Percentiles rank a stretch among this genome's conserved stretches.
These are phyloP conservation scores for Clunio marinus DNA, from an alignment of 2,888 invertebrate genomes.

Conservation along the genomic window DNA sequence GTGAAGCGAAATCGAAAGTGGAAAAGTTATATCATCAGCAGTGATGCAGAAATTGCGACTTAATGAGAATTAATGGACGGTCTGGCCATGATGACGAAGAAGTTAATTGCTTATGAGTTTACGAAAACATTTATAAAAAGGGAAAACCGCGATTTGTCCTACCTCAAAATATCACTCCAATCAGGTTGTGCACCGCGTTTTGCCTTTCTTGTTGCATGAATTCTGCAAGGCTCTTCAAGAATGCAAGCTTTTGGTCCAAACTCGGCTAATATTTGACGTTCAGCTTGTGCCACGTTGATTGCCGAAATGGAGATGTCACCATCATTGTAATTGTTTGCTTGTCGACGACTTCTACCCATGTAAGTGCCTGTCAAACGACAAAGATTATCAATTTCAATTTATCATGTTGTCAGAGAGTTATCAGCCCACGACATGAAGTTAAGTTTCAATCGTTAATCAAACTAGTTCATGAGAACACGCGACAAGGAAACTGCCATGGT, in stretches of 20 bases:
- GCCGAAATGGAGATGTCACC: conserved; percentile 51
- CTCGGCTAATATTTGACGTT: conserved; percentile 71
- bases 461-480: too few relatives aligned
- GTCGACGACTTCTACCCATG: conserved; percentile 60
- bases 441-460: too few relatives aligned
- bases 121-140: not conserved
- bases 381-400: too few relatives aligned
- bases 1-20: conserved; percentile 34
- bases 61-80: conserved; percentile 25
- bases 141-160: conserved; percentile 42
- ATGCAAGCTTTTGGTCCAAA: conserved; percentile 75
- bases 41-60: conserved; percentile 6
- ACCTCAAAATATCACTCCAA: conserved; percentile 77
- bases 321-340: conserved; percentile 48
- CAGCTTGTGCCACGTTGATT: conserved; percentile 67
- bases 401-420: too few relatives aligned
- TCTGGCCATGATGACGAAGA: too few relatives aligned
- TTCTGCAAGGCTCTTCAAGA: conserved; percentile 68
- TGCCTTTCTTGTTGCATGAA: conserved; percentile 48
- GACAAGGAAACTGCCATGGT: too few relatives aligned
- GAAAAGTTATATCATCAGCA: conserved; percentile 35
- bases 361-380: conserved; percentile 62
- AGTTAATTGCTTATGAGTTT: not conserved
- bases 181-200: conserved; percentile 54
- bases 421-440: too few relatives aligned